These are phyloP conservation scores for Acipenser ruthenus DNA, from an alignment of 2,797 vertebrate genomes.

Conservation along the genomic window DNA sequence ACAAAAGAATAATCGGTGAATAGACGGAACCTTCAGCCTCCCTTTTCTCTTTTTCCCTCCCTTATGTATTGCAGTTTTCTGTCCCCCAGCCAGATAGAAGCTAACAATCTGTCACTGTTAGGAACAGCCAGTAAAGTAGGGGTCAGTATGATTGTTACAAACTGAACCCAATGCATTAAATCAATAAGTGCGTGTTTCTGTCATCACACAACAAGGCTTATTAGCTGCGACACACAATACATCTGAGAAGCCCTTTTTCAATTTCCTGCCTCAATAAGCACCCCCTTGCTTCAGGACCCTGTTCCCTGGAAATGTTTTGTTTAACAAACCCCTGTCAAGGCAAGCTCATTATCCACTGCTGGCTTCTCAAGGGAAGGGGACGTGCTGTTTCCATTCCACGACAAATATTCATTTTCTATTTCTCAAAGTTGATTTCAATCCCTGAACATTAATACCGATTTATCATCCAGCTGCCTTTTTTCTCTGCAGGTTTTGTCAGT, in stretches of 20 bases:
- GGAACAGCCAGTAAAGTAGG: slow-evolving; percentile 27
- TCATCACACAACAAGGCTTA: slow-evolving; percentile 59
- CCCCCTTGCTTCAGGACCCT: slow-evolving; percentile 38
- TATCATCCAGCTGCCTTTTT: background rate
- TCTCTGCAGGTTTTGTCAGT: background rate
- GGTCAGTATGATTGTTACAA: slow-evolving; percentile 29
- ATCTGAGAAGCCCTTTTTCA: slow-evolving; percentile 50
- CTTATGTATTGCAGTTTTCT: slow-evolving; percentile 17
- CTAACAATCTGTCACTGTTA: slow-evolving; percentile 25
- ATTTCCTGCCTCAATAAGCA: slow-evolving; percentile 58
- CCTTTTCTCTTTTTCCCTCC: background rate
- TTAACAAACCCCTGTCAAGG: slow-evolving; percentile 13
- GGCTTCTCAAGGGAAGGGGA: slow-evolving; percentile 1
- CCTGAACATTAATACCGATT: background rate
- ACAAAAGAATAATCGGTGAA: too few species aligned
- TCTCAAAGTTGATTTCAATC: background rate
- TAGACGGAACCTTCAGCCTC: background rate
- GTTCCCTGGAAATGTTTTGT: slow-evolving; percentile 16
- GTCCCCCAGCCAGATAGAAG: slow-evolving; percentile 5
- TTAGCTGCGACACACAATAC: slow-evolving; percentile 52
- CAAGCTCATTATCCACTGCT: slow-evolving; percentile 11
- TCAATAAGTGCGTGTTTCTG: slow-evolving; percentile 47
- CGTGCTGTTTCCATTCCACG: background rate
- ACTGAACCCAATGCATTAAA: slow-evolving; percentile 49
- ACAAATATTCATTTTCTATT: background rate